Evolutionary conservation across 2,888 invertebrate species (phyloP), one percentile per base, ranked within the genome.

Genomic region (Kuschelorhynchus macadamiae): DNA sequence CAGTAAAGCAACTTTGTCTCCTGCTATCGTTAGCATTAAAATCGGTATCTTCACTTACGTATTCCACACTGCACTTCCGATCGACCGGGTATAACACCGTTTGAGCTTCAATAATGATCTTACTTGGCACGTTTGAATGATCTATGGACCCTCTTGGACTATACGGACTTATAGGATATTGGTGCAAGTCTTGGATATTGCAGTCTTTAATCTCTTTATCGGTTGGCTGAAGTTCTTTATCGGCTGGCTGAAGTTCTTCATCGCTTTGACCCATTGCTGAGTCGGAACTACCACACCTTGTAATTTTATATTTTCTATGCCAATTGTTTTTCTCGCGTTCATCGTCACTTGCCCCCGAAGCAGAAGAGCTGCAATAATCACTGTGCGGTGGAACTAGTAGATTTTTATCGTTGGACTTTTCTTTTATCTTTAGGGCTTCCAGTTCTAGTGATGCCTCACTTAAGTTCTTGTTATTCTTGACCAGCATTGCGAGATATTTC

Each of bases 51-150:
- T 77, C 80, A 77, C 87, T 84, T 21, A 76, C 80, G 70, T 80
- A 81, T 36, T 87, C 87, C 12, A 74, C 67, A 74, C 84, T 83
- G 69, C 85, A 79, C 75, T 87, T 82, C 56, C 83, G 78, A 16
- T 84, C 78, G n/a, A 71, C 21, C 1, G 86, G 85, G 63, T 85
- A 84, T 42, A 86, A 85, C 0, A 88, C 86, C 49, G 83, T 85
- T 18, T 87, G 85, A 79, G 85, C 90, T 84, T 85, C 90, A 78
- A 85, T 86, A 79, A 85, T 85, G 80, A 85, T 90, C 62, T 77
- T 80, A 60, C 83, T 82, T 8, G 83, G 84, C 25, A 84, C 83
- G 67, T 77, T 81, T 2, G 76, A 76, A 61, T 82, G 82, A 70
- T 83, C 83, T 12, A 83, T 77, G 1, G 83, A 82, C n/a, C 80